These are phyloP conservation scores for Trididemnum nubilum DNA, from an alignment of 23 tunicate genomes.

Conservation along the genomic window DNA sequence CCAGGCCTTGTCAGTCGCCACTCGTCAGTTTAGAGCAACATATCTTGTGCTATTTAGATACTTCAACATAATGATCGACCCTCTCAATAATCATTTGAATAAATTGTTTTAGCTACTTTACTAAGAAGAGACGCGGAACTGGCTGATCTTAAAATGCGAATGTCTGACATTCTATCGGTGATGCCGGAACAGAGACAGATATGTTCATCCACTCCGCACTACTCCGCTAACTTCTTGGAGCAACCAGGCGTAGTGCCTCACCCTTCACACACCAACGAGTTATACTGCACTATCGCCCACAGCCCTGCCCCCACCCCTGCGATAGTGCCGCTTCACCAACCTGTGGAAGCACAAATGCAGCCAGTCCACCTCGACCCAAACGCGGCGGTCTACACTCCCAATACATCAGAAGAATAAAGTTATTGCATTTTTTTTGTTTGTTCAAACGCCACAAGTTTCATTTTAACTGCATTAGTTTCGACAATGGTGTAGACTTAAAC, in stretches of 20 bases:
- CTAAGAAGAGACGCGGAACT: slow-evolving; percentile 65
- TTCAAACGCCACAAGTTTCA: no score
- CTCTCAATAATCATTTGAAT: no score
- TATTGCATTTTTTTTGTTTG: not conserved
- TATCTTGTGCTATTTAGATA: no score
- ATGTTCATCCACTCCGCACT: slow-evolving; percentile 76
- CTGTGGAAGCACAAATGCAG: slow-evolving; percentile 48
- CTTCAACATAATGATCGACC: no score
- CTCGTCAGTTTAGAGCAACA: no score
- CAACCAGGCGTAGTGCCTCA: slow-evolving; percentile 34
- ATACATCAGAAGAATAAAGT: slow-evolving; percentile 42
- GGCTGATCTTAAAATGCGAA: slow-evolving; percentile 57
- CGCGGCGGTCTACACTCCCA: slow-evolving; percentile 82
- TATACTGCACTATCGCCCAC: slow-evolving; percentile 11
- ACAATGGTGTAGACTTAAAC: no score
- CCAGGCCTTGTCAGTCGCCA: no score
- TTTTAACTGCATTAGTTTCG: no score
- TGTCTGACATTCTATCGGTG: slow-evolving; percentile 70
- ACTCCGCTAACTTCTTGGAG: slow-evolving; percentile 75
- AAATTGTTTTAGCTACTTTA: slow-evolving; percentile 45
- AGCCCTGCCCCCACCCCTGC: slow-evolving; percentile 29
- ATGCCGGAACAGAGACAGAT: slow-evolving; percentile 66
- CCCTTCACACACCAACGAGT: slow-evolving; percentile 47
- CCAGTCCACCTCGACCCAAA: slow-evolving; percentile 75
- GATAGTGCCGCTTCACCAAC: slow-evolving; percentile 32